Evolutionary conservation across 2,888 invertebrate species (phyloP).

Genomic region (Oxycera nigricornis): DNA sequence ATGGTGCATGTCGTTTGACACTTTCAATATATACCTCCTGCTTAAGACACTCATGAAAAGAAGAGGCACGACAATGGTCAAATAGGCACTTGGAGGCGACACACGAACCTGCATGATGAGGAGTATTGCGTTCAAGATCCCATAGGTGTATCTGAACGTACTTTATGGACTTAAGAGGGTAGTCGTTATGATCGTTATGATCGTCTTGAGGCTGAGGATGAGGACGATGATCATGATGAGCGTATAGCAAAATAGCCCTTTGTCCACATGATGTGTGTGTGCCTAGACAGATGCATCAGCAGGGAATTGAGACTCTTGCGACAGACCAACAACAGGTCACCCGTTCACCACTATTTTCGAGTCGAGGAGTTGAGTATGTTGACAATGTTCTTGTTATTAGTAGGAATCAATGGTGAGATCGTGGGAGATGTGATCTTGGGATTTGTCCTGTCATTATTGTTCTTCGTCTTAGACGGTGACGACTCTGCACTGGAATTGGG

Average conservation of each 20-base stretch:
- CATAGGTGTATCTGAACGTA: background rate
- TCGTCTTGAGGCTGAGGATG: background rate
- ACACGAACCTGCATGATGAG: conserved; percentile 7
- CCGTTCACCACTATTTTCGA: background rate
- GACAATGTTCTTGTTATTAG: conserved; percentile 34
- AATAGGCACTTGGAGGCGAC: conserved; percentile 36
- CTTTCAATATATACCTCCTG: conserved; percentile 35
- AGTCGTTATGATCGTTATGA: background rate
- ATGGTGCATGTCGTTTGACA: conserved; percentile 31
- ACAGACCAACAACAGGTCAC: conserved; percentile 1
- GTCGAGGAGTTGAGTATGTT: too few relatives aligned
- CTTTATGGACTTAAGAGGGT: background rate
- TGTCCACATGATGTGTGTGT: background rate
- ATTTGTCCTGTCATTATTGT: conserved; percentile 35
- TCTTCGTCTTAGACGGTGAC: background rate
- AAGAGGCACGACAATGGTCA: conserved; percentile 35
- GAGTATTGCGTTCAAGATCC: conserved; percentile 4
- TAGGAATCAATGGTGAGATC: conserved; percentile 28
- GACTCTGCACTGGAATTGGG: background rate
- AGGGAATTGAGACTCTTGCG: background rate
- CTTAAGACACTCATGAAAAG: conserved; percentile 23
- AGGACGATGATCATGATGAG: conserved; percentile 7
- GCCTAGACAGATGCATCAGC: background rate
- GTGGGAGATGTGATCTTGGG: conserved; percentile 23
- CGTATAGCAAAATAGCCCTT: conserved; percentile 19